Base-by-base conservation (phyloP, 2,888 invertebrate genomes). In the Eustalomyia histrio region DNA sequence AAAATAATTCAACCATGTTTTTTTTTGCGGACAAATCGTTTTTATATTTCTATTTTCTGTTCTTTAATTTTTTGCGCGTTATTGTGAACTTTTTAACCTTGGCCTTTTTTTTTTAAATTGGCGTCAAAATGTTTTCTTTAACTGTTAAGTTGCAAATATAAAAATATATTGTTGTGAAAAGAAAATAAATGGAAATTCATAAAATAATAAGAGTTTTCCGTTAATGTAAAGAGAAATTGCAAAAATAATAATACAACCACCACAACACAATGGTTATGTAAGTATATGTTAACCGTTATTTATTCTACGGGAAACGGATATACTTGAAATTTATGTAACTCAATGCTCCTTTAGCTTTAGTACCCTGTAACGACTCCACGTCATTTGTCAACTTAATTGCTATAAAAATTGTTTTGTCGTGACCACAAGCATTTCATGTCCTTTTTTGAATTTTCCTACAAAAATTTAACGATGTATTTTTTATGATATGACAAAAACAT, bases 91-190 rank as follows among this genome's bases (percentile, higher is more conserved):
- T 60, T 72, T 58, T 72, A 67, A 76, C 80, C 76, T 80, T 76
- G 76, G 67, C 80, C 76, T 43, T 57, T 53, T 67, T 72, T 72
- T 71, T 52, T 68, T n/a, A n/a, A n/a, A 76, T 68, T 80, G 80
- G 76, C 76, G 80, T 76, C 67, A 67, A 58, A 72, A 65, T 67
- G 50, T 60, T 74, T 33, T 35, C 35, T n/a, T 53, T 24, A 47
- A 58, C 1, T 29, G 52, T 47, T 71, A 67, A 16, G 43, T 43
- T 58, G 68, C 39, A 39, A 39, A 39, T 39, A 12, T 17, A 71
- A 72, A 61, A 53, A 18, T 50, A 35, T n/a, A n/a, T n/a, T n/a
- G n/a, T n/a, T n/a, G n/a, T n/a, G 52, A n/a, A 39, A 14, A 53
- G 14, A 47, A 47, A n/a, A n/a, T 2, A 47, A 47, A n/a, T 17